Evolutionary conservation across 53 echinoderm and acorn worm species (phyloP), one percentile per base, ranked within the genome.

Genomic region (Apostichopus leukothele): DNA sequence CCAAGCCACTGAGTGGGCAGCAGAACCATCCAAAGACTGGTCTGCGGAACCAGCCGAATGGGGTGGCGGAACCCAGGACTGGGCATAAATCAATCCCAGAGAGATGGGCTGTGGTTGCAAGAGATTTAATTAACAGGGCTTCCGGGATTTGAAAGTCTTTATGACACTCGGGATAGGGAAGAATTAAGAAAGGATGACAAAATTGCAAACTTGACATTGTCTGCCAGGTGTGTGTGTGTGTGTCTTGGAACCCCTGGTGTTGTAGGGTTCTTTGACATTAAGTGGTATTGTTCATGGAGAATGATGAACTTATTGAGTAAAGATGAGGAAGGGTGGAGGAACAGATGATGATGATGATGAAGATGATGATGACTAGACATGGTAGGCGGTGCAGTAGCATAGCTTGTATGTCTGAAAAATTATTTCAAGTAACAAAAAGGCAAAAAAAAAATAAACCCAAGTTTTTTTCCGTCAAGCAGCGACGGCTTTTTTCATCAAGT

Each of bases 21-120:
- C 87, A 13, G 83, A 86, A 9, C 90, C 93, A 13, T 74, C 76
- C 83, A 89, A 95, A 76, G 97, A 97, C 61, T 97, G 95, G 95
- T 89, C 96, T 14, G 63, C 87, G 14, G 85, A 88, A 18, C 81
- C 90, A 27, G 90, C 93, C 66, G 92, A 92, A 16, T 94, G 92
- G 92, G 92, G 94, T 21, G 94, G 91, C 5, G 90, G 21, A 73
- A 78, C 90, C 89, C 90, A 90, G 80, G 91, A 95, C 16, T 94
- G 95, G 95, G 88, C 90, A 50, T 92, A 92, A 76, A 55, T 63
- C 8, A 5, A 26, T 7, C 26, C n/a, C 71, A 18, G 71, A 71
- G 63, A 63, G 8, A 63, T 10, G 16, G 71, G 71, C 71, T n/a
- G 18, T 18, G 8, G 57, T 57, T 57, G 57, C 57, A 57, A 9